These are phyloP conservation scores for Ceratina calcarata DNA, from an alignment of 1,140 invertebrate genomes.

Conservation along the genomic window DNA sequence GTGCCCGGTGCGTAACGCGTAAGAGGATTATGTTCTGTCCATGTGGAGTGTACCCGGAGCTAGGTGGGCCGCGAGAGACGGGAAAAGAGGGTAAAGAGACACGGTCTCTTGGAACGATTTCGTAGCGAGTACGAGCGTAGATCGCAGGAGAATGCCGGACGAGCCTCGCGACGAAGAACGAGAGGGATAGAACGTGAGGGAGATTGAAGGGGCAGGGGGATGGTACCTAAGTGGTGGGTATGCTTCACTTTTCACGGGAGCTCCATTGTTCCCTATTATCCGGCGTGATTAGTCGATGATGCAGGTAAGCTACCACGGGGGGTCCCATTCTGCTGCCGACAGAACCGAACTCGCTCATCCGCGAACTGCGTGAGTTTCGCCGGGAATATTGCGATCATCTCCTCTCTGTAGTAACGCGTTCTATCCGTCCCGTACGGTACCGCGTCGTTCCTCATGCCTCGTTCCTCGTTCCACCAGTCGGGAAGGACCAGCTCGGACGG, in stretches of 20 bases:
- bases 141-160: neutral
- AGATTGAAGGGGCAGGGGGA: constrained; percentile 52
- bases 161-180: neutral
- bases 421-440: neutral
- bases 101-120: constrained; percentile 12
- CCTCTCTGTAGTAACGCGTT: constrained; percentile 18
- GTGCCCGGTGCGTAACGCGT: constrained; percentile 76
- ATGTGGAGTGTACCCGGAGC: constrained; percentile 11
- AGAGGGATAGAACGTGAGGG: neutral
- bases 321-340: constrained; percentile 74
- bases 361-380: constrained; percentile 58
- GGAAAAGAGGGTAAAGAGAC: constrained; percentile 5
- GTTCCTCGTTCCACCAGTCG: neutral
- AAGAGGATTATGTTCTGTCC: constrained; percentile 76
- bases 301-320: constrained; percentile 80
- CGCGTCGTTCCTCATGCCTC: neutral
- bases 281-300: constrained; percentile 81
- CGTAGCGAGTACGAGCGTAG: neutral
- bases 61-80: constrained; percentile 5
- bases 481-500: too few species aligned
- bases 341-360: constrained; percentile 63
- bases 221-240: constrained; percentile 69
- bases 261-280: constrained; percentile 79
- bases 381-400: constrained; percentile 53
- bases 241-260: constrained; percentile 78